Evolutionary conservation across 37 sponge, comb jelly and placozoan genomes (phyloP), one percentile per base, ranked within the genome.

Genomic region (Haliclona indistincta): DNA sequence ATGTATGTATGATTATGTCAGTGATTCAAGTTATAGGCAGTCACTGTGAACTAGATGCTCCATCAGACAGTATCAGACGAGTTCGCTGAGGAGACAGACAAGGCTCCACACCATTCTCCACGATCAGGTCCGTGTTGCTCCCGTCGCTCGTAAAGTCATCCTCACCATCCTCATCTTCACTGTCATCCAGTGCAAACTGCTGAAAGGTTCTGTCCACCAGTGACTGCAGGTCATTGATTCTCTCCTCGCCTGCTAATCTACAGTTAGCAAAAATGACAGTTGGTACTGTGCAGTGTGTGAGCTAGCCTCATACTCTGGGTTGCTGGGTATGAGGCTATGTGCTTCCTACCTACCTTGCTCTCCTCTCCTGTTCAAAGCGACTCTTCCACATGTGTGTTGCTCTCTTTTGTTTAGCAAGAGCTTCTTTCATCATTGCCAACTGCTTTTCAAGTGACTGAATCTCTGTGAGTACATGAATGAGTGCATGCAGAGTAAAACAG

Each of bases 181-280:
- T 76, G 60, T 88, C 88, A 38, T 82, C 89, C 22, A 73, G 40
- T 10, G 78, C 89, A 83, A 89, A 89, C 79, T 89, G 84, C 33
- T 74, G 67, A 45, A 89, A 89, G 1, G 89, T 89, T 43, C 82
- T 80, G 47, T 89, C 89, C 29, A 89, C 35, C 34, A 78, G 23
- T 0, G 55, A 39, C 26, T 75, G 89, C 26, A 89, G 75, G 8
- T 68, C 80, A 2, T 25, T 20, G 1, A 82, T 49, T 39, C 76
- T 36, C 5, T 74, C n/a, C 70, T 89, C 89, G 36, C 79, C 79
- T 25, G 74, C 56, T 26, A 77, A 35, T 54, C 89, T 89, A 70
- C 34, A 54, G 32, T 34, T 3, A 38, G 43, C 45, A 68, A 2
- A 1, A 25, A 64, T 8, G 63, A 25, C 63, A 25, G 30, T 25